Percentiles rank a stretch among this genome's conserved stretches.
Conservation (phyloP, 2,113 vertebrate genomes). For the Aegotheles bennettii region DNA sequence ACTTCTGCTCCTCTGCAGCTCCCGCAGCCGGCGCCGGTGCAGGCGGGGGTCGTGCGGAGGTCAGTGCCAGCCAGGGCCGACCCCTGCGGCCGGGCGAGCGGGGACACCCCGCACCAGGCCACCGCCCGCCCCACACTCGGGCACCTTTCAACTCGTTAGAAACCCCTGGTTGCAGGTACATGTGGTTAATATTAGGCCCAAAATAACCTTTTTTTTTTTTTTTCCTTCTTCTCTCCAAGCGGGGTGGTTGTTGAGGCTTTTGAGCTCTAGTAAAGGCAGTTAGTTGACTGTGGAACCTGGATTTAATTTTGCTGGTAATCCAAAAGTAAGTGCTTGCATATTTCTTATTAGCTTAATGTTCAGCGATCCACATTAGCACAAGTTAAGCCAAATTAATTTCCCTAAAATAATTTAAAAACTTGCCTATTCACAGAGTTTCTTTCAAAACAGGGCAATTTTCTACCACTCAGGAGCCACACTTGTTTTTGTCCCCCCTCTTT, state of each 20-base stretch:
- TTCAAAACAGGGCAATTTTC: slow-evolving; percentile 69
- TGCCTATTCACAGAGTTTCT: slow-evolving; percentile 55
- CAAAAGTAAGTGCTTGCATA: slow-evolving; percentile 89
- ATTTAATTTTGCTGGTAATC: slow-evolving; percentile 96
- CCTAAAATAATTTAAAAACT: slow-evolving; percentile 67
- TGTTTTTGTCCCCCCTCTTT: slow-evolving; percentile 53
- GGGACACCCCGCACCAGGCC: slow-evolving; percentile 73
- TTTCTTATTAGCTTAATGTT: slow-evolving; percentile 90
- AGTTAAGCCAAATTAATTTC: slow-evolving; percentile 69
- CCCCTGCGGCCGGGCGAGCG: slow-evolving; percentile 75
- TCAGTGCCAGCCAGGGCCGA: slow-evolving; percentile 90
- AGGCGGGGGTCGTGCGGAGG: slow-evolving; percentile 89
- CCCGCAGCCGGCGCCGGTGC: slow-evolving; percentile 87
- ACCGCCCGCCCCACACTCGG: slow-evolving; percentile 67
- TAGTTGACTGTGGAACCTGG: slow-evolving; percentile 83
- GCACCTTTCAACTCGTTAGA: slow-evolving; percentile 77
- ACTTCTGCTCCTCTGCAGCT: slow-evolving; percentile 82
- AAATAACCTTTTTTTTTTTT: slow-evolving; percentile 65
- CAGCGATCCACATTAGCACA: slow-evolving; percentile 71
- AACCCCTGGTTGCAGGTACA: slow-evolving; percentile 79
- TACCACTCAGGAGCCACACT: slow-evolving; percentile 54
- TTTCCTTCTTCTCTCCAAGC: slow-evolving; percentile 56
- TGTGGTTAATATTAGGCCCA: slow-evolving; percentile 90
- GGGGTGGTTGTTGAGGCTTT: slow-evolving; percentile 56
- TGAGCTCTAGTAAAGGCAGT: slow-evolving; percentile 69